Evolutionary conservation across 2,888 invertebrate species (phyloP), one percentile per base, ranked within the genome.

Genomic region (Luperina nickerlii): DNA sequence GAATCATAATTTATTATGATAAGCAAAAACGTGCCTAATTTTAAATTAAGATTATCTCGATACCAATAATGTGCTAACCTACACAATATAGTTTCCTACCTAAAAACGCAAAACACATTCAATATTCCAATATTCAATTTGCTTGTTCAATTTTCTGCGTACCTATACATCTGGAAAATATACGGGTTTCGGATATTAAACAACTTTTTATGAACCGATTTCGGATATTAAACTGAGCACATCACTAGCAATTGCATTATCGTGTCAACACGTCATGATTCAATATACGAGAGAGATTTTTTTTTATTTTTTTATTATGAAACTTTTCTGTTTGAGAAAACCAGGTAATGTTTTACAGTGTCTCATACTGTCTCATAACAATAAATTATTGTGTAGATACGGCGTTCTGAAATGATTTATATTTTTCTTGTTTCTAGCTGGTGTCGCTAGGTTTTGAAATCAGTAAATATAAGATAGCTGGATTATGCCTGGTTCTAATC

Each of bases 151-250:
- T 62, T 65, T 87, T 65, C 76, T 66, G 27, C 57, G 78, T 74
- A 76, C n/a, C 32, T 71, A n/a, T n/a, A 60, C 20, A 32, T 32
- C 48, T 38, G 9, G 27, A 24, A 69, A 79, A 84, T 70, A 75
- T 84, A 88, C 74, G 81, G 71, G n/a, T 51, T 72, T 63, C 88
- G 88, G 86, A 85, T 77, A 85, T 85, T 85, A 79, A 85, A 85
- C 45, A 45, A 42, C 38, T 54, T 69, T 72, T 24, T 20, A 24
- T 32, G 38, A 20, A 15, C 7, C 60, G 20, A 45, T 76, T 76
- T n/a, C 85, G 78, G 74, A 85, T 86, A 88, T 88, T 76, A 72
- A 71, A 48, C 1, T 9, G 5, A 32, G 62, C 72, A 67, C 80
- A 79, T 72, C 81, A 80, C 87, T 87, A 82, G 78, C 24, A 79